Evolutionary conservation across 2,888 invertebrate genomes (phyloP).

Genomic region (Pseudococcus viburni): DNA sequence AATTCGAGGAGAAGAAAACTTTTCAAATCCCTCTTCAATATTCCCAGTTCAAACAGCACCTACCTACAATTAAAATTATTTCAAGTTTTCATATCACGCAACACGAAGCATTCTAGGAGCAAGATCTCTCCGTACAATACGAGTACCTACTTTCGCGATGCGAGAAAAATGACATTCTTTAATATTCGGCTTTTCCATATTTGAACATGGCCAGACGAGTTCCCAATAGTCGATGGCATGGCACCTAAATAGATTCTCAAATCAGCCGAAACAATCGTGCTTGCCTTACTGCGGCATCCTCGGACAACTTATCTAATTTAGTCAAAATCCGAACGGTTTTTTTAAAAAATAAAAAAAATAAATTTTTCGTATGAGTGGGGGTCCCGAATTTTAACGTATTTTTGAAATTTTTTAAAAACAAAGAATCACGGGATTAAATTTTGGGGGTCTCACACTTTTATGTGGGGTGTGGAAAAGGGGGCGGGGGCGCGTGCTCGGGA

Average conservation of each 20-base stretch:
- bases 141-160: background rate
- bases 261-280: background rate
- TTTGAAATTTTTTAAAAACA: background rate
- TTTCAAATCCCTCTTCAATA: no score
- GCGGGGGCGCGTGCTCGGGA: conserved; percentile 37
- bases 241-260: background rate
- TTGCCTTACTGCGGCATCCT: no score
- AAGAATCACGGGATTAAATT: conserved; percentile 45
- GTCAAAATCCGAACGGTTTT: background rate
- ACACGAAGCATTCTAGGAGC: background rate
- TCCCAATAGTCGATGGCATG: background rate
- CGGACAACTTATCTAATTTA: background rate
- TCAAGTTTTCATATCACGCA: conserved; percentile 37
- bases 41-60: no score
- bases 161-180: conserved; percentile 1
- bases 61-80: background rate
- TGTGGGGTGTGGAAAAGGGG: background rate
- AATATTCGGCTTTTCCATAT: conserved; percentile 21
- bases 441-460: background rate
- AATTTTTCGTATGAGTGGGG: no score
- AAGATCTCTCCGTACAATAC: no score
- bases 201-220: background rate
- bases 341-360: background rate
- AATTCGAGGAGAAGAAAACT: no score
- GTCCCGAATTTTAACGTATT: background rate